These are phyloP conservation scores for Meiosimyza decipiens DNA, from an alignment of 2,888 invertebrate species.

Conservation along the genomic window DNA sequence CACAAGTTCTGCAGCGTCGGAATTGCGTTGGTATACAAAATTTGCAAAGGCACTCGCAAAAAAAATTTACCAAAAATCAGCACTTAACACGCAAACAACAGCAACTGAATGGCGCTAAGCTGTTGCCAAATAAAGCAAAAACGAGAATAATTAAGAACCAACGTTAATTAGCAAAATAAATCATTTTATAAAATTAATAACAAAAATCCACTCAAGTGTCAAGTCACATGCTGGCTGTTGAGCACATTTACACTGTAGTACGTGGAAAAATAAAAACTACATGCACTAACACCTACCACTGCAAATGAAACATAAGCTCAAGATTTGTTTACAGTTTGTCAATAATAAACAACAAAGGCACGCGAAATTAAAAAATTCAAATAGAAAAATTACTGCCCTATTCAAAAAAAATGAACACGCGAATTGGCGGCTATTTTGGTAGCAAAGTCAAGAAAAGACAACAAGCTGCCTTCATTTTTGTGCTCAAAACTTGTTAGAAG, in stretches of 20 bases:
- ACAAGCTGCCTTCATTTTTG: neutral
- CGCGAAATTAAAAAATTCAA: neutral
- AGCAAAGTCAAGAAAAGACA: neutral
- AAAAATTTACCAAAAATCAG: too few relatives aligned
- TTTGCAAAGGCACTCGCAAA: too few relatives aligned
- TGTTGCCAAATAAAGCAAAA: neutral
- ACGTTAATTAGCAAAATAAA: constrained; percentile 16
- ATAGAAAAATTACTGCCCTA: neutral
- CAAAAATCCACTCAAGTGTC: constrained; percentile 4
- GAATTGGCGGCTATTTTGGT: neutral
- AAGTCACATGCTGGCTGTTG: constrained; percentile 2
- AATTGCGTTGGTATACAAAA: too few relatives aligned
- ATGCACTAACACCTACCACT: constrained; percentile 1
- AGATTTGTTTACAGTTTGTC: constrained; percentile 15
- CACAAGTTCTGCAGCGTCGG: too few relatives aligned
- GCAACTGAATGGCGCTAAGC: neutral
- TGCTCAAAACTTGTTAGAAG: neutral
- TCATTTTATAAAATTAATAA: constrained; percentile 6
- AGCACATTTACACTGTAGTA: too few relatives aligned
- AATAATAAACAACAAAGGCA: constrained; percentile 1
- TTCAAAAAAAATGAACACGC: constrained; percentile 15
- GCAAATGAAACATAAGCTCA: neutral
- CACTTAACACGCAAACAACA: too few relatives aligned
- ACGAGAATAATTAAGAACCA: neutral
- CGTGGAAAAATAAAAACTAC: neutral